These are phyloP conservation scores for Lagorchestes hirsutus DNA, from an alignment of 2,797 vertebrate genomes.

Conservation along the genomic window DNA sequence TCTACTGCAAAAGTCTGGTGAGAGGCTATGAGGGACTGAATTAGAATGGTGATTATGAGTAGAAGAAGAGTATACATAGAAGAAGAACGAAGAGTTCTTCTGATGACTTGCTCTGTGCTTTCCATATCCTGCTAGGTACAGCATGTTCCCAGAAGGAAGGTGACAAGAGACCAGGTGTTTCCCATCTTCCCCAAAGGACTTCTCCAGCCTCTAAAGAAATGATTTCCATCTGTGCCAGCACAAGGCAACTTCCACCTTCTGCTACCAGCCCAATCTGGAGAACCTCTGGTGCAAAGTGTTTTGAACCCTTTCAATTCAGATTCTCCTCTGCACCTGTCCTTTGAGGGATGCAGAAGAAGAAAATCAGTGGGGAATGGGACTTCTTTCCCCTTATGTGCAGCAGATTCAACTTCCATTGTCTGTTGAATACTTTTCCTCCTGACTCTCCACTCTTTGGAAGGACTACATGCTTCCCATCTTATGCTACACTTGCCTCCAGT, in stretches of 20 bases:
- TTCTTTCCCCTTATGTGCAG: too few relatives aligned
- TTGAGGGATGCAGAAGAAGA: too few relatives aligned
- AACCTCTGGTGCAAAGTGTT: not conserved
- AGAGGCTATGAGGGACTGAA: not conserved
- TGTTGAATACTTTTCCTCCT: not conserved
- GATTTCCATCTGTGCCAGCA: not conserved
- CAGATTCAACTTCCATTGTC: not conserved
- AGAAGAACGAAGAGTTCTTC: not conserved
- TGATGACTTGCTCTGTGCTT: not conserved
- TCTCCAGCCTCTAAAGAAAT: not conserved
- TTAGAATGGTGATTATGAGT: not conserved
- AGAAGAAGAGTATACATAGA: not conserved
- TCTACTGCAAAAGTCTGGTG: not conserved
- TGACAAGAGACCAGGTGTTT: not conserved
- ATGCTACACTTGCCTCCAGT: not conserved
- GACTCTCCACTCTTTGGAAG: not conserved
- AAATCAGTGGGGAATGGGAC: too few relatives aligned
- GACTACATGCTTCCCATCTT: not conserved
- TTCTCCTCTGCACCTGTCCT: too few relatives aligned
- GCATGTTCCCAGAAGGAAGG: not conserved
- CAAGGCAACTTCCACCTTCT: not conserved
- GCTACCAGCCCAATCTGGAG: not conserved
- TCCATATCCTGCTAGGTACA: not conserved
- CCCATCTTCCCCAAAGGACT: not conserved
- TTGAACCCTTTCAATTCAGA: too few relatives aligned